These are phyloP conservation scores for Knipowitschia caucasica DNA, from an alignment of 2,797 vertebrate species.

Conservation along the genomic window DNA sequence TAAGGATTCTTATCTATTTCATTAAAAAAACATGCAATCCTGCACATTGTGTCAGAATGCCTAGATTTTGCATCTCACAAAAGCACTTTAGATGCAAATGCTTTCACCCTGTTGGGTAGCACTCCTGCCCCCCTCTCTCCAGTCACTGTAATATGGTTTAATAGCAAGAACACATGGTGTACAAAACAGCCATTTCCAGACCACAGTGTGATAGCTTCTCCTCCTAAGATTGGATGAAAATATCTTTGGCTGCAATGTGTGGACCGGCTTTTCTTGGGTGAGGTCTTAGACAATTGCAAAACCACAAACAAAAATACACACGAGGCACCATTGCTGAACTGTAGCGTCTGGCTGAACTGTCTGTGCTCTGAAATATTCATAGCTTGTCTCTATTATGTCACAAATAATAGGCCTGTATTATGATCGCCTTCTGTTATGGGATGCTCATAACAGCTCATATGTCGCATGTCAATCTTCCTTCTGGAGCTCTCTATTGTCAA, in stretches of 20 bases:
- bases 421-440: conserved; percentile 16
- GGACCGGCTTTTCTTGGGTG: too few species aligned
- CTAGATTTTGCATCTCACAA: too few species aligned
- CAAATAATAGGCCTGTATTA: neutral
- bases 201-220: neutral
- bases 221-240: neutral
- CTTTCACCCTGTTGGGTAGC: neutral
- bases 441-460: conserved; percentile 5
- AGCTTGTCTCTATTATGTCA: conserved; percentile 2
- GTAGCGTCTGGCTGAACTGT: neutral
- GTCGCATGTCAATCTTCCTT: conserved; percentile 26
- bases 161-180: neutral
- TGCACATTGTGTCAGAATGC: too few species aligned
- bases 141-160: neutral
- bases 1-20: too few species aligned
- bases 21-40: too few species aligned
- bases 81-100: too few species aligned
- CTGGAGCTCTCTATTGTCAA: conserved; percentile 11
- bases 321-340: neutral
- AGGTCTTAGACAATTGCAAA: neutral
- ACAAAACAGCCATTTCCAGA: too few species aligned
- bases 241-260: neutral
- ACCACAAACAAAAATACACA: neutral
- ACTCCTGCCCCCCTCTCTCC: neutral
- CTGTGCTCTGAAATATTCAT: conserved; percentile 3